These are phyloP conservation scores for Exaiptasia diaphana DNA, from an alignment of 64 coral and sea anemone genomes.

Conservation along the genomic window DNA sequence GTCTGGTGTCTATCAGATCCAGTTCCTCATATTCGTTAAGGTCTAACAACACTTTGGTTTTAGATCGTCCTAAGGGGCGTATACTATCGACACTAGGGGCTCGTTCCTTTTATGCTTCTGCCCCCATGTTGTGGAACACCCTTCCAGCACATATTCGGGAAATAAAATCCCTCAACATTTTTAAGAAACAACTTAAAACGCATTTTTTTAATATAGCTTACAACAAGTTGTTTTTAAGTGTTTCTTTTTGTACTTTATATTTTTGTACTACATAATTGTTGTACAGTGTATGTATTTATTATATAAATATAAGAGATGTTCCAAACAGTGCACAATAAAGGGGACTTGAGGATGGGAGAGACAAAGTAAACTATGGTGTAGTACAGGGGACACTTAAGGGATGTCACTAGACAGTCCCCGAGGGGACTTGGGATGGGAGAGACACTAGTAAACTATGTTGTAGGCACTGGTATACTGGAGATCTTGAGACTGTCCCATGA, in stretches of 20 bases:
- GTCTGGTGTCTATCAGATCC: constrained; percentile 14
- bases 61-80: constrained; percentile 22
- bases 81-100: constrained; percentile 14
- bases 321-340: too few relatives aligned
- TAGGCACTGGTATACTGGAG: too few relatives aligned
- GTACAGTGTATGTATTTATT: too few relatives aligned
- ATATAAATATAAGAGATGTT: too few relatives aligned
- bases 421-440: too few relatives aligned
- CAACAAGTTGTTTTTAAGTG: not conserved
- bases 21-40: constrained; percentile 20
- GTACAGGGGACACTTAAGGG: too few relatives aligned
- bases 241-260: not conserved
- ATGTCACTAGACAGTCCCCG: too few relatives aligned
- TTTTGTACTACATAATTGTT: too few relatives aligned
- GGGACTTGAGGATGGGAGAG: too few relatives aligned
- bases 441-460: too few relatives aligned
- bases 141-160: not conserved
- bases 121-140: constrained; percentile 17
- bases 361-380: too few relatives aligned
- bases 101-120: constrained; percentile 10
- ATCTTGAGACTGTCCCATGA: too few relatives aligned
- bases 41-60: constrained; percentile 4
- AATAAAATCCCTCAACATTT: not conserved
- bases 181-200: not conserved
- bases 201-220: not conserved